Evolutionary conservation across 2,888 invertebrate genomes (phyloP).

Genomic region (Agriopis marginaria): DNA sequence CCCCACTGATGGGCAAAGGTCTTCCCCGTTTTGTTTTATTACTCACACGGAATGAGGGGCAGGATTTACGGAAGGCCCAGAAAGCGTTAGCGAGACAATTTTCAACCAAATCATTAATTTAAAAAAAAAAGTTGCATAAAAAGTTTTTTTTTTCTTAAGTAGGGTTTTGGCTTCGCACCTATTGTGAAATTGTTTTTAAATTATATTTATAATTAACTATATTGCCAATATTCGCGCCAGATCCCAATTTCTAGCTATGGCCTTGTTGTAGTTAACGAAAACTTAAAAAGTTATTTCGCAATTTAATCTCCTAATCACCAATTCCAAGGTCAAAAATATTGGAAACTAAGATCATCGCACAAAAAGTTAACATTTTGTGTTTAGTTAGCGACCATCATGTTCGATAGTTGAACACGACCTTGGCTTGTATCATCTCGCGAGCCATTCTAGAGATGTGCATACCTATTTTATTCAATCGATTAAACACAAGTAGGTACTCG

Average conservation of each 20-base stretch:
- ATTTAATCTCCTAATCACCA: background rate
- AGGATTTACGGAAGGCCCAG: too few relatives aligned
- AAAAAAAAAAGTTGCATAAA: too few relatives aligned
- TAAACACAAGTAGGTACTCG: background rate
- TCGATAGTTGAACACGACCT: constrained; percentile 38
- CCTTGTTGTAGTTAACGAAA: background rate
- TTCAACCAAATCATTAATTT: too few relatives aligned
- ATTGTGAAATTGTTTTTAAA: too few relatives aligned
- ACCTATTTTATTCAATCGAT: background rate
- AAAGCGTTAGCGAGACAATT: too few relatives aligned
- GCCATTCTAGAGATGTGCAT: constrained; percentile 17
- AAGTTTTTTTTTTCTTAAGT: background rate
- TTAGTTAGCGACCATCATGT: constrained; percentile 27
- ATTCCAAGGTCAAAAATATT: constrained; percentile 5
- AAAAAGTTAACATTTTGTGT: constrained; percentile 32
- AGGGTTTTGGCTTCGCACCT: too few relatives aligned
- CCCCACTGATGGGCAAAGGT: too few relatives aligned
- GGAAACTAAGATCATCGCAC: constrained; percentile 17
- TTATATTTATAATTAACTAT: background rate
- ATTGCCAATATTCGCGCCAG: background rate
- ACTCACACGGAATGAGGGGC: too few relatives aligned
- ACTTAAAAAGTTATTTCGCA: background rate
- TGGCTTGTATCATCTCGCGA: constrained; percentile 28
- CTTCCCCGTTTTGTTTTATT: too few relatives aligned
- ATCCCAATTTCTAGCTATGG: background rate